Evolutionary conservation across 1,140 invertebrate species (phyloP), one percentile per base, ranked within the genome.

Genomic region (Bombyx mandarina): DNA sequence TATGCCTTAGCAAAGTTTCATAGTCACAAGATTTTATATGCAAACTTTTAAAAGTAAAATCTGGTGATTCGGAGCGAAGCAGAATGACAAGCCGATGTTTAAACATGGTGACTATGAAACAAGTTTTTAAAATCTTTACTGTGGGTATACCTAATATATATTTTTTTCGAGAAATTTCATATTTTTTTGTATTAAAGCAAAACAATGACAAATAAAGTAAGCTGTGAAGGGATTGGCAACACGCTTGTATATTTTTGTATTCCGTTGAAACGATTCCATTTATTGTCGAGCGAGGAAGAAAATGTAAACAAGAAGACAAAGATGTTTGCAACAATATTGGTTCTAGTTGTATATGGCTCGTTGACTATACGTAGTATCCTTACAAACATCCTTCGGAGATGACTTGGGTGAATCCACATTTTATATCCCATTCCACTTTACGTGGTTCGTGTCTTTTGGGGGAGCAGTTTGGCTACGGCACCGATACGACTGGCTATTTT

Each of bases 351-450:
- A 42, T 55, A 47, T 43, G 51, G 42, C 54, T 48, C 12, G 54
- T 63, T 66, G 59, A 61, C 58, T 66, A 60, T 62, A 51, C 51
- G 62, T 57, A 47, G 62, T 57, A 47, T 35, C 54, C 58, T 60
- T 43, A 60, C 60, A 66, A 69, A 71, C 67, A 71, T 73, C 66
- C 70, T 65, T 59, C 70, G 58, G 70, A 71, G 67, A 75, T 73
- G 67, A 69, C 62, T 71, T 69, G 57, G 67, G 66, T 58, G 64
- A 70, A 57, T 67, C 66, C 65, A 65, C 63, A 63, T 77, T 75
- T 77, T 73, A 75, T 66, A 62, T 67, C 65, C 61, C 57, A 56
- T 56, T 62, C 63, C 63, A 54, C 56, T 72, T 75, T 68, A 67
- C 63, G 65, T 50, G 52, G 56, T 59, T 46, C 58, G 61, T 1